These are phyloP conservation scores for Eupeodes latifasciatus DNA, from an alignment of 2,888 invertebrate genomes.

Conservation along the genomic window DNA sequence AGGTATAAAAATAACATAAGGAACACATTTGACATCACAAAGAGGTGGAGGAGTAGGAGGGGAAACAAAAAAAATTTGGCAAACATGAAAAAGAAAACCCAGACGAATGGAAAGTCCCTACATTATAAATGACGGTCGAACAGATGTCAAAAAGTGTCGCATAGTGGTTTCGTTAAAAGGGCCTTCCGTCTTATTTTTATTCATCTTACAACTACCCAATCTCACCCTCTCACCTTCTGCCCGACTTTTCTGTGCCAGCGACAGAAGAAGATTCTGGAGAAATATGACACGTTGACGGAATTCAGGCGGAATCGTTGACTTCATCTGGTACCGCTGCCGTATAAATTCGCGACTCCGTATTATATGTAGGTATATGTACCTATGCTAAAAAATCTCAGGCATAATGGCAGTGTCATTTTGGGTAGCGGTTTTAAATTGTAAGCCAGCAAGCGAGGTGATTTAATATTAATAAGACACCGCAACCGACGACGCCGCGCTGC, in stretches of 20 bases:
- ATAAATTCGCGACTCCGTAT: too few species aligned
- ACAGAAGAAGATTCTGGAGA: conserved; percentile 51
- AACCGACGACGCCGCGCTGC: too few species aligned
- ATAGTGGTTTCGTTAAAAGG: conserved; percentile 48
- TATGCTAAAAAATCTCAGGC: conserved; percentile 62
- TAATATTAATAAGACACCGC: conserved; percentile 59
- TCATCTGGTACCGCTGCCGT: conserved; percentile 30
- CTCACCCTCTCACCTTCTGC: neutral
- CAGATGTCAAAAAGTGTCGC: conserved; percentile 75
- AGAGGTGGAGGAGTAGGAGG: neutral
- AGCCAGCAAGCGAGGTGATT: conserved; percentile 30
- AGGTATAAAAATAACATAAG: conserved; percentile 18
- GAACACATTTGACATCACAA: conserved; percentile 61
- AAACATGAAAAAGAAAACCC: neutral
- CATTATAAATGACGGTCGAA: conserved; percentile 73
- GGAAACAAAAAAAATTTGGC: too few species aligned
- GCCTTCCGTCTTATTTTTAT: conserved; percentile 11
- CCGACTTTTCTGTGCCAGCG: neutral
- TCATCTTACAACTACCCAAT: neutral
- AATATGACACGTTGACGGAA: conserved; percentile 68
- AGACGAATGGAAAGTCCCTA: conserved; percentile 48
- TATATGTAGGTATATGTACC: too few species aligned
- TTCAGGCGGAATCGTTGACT: conserved; percentile 50
- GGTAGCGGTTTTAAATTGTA: conserved; percentile 32
- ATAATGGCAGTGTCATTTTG: conserved; percentile 56